Percentiles rank a stretch among this genome's conserved stretches.
Conservation (phyloP, 2,797 vertebrate genomes). For the Epinephelus awoara region DNA sequence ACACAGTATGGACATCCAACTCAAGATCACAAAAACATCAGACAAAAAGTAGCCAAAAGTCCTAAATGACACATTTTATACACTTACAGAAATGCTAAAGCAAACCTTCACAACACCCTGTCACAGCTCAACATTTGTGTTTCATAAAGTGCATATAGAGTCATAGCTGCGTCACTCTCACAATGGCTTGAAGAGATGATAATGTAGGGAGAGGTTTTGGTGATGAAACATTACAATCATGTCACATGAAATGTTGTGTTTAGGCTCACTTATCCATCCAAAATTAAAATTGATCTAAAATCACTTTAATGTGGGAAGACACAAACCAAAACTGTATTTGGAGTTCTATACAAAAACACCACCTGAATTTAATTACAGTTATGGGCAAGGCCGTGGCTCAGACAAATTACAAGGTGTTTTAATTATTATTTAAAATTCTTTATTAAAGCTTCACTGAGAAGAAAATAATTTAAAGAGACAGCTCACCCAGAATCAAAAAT, state of each 20-base stretch:
- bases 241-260: conserved; percentile 1
- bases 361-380: neutral
- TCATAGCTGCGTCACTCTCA: conserved; percentile 51
- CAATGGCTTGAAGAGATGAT: conserved; percentile 41
- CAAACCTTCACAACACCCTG: conserved; percentile 49
- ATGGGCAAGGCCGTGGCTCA: conserved; percentile 30
- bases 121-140: conserved; percentile 45
- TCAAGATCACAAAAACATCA: conserved; percentile 31
- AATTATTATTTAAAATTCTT: neutral
- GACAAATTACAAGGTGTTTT: conserved; percentile 1
- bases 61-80: conserved; percentile 47
- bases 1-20: conserved; percentile 42
- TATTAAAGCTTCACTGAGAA: conserved; percentile 5
- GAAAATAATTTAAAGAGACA: neutral
- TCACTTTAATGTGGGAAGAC: neutral
- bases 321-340: neutral
- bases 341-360: neutral
- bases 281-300: neutral
- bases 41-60: conserved; percentile 27
- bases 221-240: conserved; percentile 1
- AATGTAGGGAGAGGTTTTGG: neutral
- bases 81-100: conserved; percentile 47
- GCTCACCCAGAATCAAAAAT: too few relatives aligned
- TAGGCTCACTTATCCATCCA: conserved; percentile 19
- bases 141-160: conserved; percentile 77